Conservation (phyloP, 2,888 invertebrate genomes). For the Cerceris rybyensis region DNA sequence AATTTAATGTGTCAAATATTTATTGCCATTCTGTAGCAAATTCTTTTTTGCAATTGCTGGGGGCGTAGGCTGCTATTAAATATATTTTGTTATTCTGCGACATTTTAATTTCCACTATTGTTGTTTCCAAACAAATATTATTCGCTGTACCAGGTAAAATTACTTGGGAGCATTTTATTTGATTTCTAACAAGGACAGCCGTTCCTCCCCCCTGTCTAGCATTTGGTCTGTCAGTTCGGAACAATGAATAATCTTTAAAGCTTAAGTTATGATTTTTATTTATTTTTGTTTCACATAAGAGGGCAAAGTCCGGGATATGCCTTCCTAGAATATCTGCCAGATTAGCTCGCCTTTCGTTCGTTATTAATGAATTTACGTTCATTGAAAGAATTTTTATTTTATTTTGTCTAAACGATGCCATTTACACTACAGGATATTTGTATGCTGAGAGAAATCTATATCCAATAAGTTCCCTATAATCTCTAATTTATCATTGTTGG, state of each 20-base stretch:
- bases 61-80: background rate
- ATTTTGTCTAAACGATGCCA: background rate
- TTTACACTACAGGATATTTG: background rate
- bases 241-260: background rate
- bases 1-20: background rate
- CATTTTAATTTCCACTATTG: background rate
- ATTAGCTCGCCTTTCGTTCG: background rate
- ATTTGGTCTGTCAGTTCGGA: background rate
- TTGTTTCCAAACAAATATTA: background rate
- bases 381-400: conserved; percentile 43
- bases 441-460: background rate
- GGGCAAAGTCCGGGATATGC: background rate
- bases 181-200: no score
- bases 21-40: background rate
- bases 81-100: background rate
- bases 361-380: conserved; percentile 52
- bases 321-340: background rate
- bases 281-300: background rate
- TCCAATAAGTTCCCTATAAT: background rate
- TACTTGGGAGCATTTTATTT: no score
- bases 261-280: background rate
- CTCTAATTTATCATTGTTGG: no score
- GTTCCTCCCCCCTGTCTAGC: background rate
- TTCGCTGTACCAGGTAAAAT: background rate
- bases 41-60: background rate